phyloP scores from a whole-genome alignment of 37 sponge, comb jelly and placozoan species.

The Beroe forskalii region DNA sequence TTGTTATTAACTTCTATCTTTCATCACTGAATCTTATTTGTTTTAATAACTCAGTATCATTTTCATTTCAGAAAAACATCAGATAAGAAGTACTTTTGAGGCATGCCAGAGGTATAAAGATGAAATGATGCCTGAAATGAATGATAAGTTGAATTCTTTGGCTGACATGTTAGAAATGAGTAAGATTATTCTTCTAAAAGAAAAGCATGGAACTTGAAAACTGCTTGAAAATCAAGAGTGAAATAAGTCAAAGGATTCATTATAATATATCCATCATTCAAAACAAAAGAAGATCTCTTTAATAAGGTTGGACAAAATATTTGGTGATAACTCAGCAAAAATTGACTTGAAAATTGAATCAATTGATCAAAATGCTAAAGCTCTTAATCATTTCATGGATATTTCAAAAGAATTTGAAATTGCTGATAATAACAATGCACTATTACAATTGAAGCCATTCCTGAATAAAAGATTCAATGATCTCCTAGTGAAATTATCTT shows the following conservation, averaged over 20 bases:
- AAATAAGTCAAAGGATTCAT: neutral
- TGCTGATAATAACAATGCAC: neutral
- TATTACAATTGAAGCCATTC: constrained; percentile 14
- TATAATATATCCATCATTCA: neutral
- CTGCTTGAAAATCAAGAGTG: neutral
- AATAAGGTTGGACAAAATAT: neutral
- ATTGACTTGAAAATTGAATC: neutral
- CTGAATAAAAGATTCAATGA: neutral
- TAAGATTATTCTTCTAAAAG: no score
- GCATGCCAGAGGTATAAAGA: neutral
- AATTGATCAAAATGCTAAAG: neutral
- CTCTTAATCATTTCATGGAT: neutral
- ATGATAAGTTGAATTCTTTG: neutral
- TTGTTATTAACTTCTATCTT: no score
- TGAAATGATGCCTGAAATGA: neutral
- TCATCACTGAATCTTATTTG: no score
- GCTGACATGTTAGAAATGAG: neutral
- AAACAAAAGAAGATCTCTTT: neutral
- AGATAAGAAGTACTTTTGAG: neutral
- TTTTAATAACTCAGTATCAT: no score
- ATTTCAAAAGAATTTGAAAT: neutral
- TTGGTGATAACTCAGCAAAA: neutral
- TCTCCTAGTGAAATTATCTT: neutral
- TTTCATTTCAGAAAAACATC: neutral
- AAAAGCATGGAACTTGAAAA: no score